Evolutionary conservation across 2,888 invertebrate species (phyloP), one percentile per base, ranked within the genome.

Genomic region (Suillia variegata): DNA sequence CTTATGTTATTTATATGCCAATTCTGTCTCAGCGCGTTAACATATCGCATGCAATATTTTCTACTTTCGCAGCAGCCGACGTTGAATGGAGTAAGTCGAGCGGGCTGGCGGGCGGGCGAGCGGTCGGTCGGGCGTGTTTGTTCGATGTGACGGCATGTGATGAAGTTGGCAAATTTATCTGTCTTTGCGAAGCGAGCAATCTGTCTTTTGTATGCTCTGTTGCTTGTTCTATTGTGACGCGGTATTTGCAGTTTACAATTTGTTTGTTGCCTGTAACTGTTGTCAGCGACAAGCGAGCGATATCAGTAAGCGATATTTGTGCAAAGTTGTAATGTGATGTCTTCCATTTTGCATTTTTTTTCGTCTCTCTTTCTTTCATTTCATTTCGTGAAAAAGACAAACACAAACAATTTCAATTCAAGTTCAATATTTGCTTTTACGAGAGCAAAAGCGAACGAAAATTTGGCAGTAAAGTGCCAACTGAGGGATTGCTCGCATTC

Each of bases 21-120:
- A 73, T 72, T 75, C 74, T 68, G 66, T 70, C 70, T 70, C 72
- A 73, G 70, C 71, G 71, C 74, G 66, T 55, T 72, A 75, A 76
- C 74, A 76, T 69, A 75, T 75, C 67, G 74, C 73, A 64, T 65
- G 68, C 75, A 71, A 75, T 76, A 76, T 72, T 70, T 74, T 69
- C 69, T 69, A 64, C 67, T 66, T 67, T 66, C 64, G 67, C 69
- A 13, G 38, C n/a, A n/a, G n/a, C n/a, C n/a, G n/a, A n/a, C n/a
- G n/a, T 12, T 31, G 31, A 5, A n/a, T n/a, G n/a, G n/a, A n/a
- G n/a, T n/a, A n/a, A n/a, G n/a, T n/a, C n/a, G n/a, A n/a, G n/a
- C n/a, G n/a, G n/a, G n/a, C n/a, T n/a, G n/a, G n/a, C n/a, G n/a
- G n/a, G n/a, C n/a, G n/a, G n/a, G n/a, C n/a, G n/a, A n/a, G n/a